These are phyloP conservation scores for Salpingus planirostris DNA, from an alignment of 2,888 invertebrate species.

Conservation along the genomic window DNA sequence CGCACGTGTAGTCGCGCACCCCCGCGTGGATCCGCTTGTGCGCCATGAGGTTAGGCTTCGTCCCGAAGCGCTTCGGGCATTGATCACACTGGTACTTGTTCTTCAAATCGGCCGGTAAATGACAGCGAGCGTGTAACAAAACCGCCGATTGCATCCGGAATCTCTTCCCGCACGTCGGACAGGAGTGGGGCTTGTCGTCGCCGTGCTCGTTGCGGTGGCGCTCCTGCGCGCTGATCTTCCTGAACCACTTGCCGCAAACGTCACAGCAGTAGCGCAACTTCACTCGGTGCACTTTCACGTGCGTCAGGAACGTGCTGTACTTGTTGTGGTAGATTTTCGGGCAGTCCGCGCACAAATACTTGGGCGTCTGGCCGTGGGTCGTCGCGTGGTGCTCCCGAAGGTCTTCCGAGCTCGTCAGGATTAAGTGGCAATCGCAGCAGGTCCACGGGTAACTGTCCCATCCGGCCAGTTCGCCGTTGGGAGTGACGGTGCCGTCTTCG, in stretches of 20 bases:
- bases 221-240: constrained; percentile 36
- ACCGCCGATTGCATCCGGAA: constrained; percentile 50
- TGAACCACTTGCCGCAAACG: constrained; percentile 49
- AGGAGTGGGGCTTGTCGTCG: constrained; percentile 45
- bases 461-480: constrained; percentile 30
- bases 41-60: constrained; percentile 49
- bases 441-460: constrained; percentile 46
- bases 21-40: constrained; percentile 50
- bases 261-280: constrained; percentile 49
- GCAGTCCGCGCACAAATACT: constrained; percentile 59
- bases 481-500: constrained; percentile 35
- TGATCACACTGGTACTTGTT: constrained; percentile 51
- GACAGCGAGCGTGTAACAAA: constrained; percentile 47
- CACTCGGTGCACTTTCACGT: constrained; percentile 52
- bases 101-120: constrained; percentile 49
- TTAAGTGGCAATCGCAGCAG: constrained; percentile 45
- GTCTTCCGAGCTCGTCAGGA: constrained; percentile 42
- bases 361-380: constrained; percentile 53
- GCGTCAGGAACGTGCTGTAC: constrained; percentile 55
- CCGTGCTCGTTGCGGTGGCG: constrained; percentile 46
- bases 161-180: constrained; percentile 48
- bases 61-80: constrained; percentile 51
- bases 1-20: constrained; percentile 45
- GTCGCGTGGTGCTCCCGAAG: constrained; percentile 53
- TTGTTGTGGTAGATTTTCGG: constrained; percentile 53